A percentile compares a stretch with the other conserved stretches of the same genome.
phyloP scores from a whole-genome alignment of 2,797 vertebrate genomes.

The Diplodus sargus region DNA sequence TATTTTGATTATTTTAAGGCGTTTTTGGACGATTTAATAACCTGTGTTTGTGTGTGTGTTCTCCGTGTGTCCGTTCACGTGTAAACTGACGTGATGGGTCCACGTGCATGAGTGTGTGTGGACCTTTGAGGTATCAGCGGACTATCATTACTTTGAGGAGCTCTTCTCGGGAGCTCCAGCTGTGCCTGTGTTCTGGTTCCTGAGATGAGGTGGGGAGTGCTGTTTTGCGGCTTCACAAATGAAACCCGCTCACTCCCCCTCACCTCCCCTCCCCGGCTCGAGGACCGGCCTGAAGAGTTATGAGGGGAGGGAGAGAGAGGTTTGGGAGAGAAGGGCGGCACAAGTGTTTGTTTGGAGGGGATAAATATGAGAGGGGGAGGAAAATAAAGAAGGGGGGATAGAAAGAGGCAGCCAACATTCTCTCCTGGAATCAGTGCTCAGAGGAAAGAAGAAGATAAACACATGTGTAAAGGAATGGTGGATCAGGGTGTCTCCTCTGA shows the following conservation, averaged over 20 bases:
- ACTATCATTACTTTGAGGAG: constrained; percentile 69
- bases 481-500: constrained; percentile 3
- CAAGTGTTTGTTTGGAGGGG: constrained; percentile 60
- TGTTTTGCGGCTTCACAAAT: constrained; percentile 61
- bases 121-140: constrained; percentile 57
- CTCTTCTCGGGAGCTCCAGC: constrained; percentile 71
- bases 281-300: constrained; percentile 72
- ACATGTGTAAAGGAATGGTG: not conserved
- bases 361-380: constrained; percentile 46
- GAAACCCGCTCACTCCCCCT: constrained; percentile 3
- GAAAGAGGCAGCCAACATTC: constrained; percentile 28
- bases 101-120: not conserved
- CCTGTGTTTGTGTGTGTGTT: not conserved
- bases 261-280: constrained; percentile 38
- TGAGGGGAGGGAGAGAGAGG: constrained; percentile 37
- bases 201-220: constrained; percentile 39
- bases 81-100: not conserved
- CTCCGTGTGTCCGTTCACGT: not conserved
- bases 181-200: constrained; percentile 70
- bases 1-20: not conserved
- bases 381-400: constrained; percentile 41
- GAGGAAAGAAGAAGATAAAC: not conserved
- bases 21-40: not conserved
- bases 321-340: constrained; percentile 43
- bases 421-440: constrained; percentile 28